A percentile compares a stretch with the other conserved stretches of the same genome.
Conservation (phyloP, 2,888 invertebrate genomes). For the Diplazon laetatorius region DNA sequence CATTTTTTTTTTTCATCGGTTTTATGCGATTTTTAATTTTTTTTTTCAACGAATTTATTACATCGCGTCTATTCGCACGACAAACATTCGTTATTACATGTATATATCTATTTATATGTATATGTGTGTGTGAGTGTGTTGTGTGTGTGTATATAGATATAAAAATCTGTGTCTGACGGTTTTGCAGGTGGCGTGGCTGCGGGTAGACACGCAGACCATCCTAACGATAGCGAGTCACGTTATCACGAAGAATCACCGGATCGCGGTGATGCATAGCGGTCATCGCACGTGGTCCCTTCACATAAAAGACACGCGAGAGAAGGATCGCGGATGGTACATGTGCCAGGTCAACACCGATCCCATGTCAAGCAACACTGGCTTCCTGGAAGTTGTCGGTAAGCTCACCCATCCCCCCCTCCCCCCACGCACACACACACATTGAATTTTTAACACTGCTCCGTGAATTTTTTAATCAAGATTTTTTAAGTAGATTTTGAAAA, state of each 20-base stretch:
- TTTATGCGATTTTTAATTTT: too few species aligned
- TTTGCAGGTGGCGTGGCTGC: slow-evolving; percentile 83
- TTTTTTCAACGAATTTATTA: background rate
- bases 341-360: slow-evolving; percentile 83
- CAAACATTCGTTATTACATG: slow-evolving; percentile 1
- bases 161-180: slow-evolving; percentile 59
- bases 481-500: too few species aligned
- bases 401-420: background rate
- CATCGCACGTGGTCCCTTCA: slow-evolving; percentile 83
- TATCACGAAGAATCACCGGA: slow-evolving; percentile 83
- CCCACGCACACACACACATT: too few species aligned
- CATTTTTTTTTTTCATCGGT: too few species aligned
- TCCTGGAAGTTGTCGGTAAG: slow-evolving; percentile 84
- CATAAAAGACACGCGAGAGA: slow-evolving; percentile 82
- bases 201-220: slow-evolving; percentile 84
- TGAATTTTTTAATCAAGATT: too few species aligned
- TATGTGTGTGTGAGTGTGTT: background rate
- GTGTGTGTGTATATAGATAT: slow-evolving; percentile 21
- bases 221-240: slow-evolving; percentile 83
- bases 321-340: slow-evolving; percentile 83
- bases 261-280: slow-evolving; percentile 82
- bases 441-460: too few species aligned
- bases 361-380: slow-evolving; percentile 84
- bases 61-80: background rate
- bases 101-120: background rate